Base-by-base conservation (phyloP, 2,113 vertebrate genomes). In the Cyanoliseus patagonus region DNA sequence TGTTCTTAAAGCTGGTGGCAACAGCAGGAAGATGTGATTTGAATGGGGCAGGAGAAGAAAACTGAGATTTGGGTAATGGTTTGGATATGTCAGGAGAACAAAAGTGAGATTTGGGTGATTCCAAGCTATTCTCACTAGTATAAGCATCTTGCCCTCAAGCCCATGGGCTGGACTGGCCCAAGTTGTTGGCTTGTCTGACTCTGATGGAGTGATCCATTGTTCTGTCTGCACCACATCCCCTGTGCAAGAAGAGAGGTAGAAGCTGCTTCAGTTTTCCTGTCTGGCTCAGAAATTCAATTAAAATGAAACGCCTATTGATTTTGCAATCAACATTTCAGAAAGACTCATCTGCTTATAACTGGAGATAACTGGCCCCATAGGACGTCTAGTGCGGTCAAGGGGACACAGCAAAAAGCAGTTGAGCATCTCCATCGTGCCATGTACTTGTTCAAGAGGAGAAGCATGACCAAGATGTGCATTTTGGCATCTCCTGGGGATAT, bases 351-450 rank as follows among this genome's bases (percentile, higher is more conserved):
- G 52, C 39, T 91, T 55, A 55, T 55, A 55, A 33, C 30, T 55
- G 31, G 68, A 88, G 51, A 51, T 70, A 83, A 91, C 28, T 35
- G 23, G 61, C 13, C 59, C n/a, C 4, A 6, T 24, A 63, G 17
- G 47, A 66, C 57, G 30, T 11, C 28, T 5, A 64, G 57, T 44
- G 1, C 0, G 0, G 35, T 16, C 5, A 5, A 20, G 17, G 41
- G 42, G 55, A 27, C 0, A 4, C 4, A 20, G 24, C 23, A 37
- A 67, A 68, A 78, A 41, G 42, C 11, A 20, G 20, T 11, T 70
- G 25, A 7, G 1, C 1, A 1, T 62, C 73, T 67, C 41, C 1
- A 2, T 53, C 25, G 25, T 1, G 0, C 17, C 10, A 2, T 10
- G 44, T 44, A 33, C 37, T 8, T 55, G 33, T 20, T 83, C 18